phyloP scores from a whole-genome alignment of 2,888 invertebrate genomes.

The Agrilus cyanescens region DNA sequence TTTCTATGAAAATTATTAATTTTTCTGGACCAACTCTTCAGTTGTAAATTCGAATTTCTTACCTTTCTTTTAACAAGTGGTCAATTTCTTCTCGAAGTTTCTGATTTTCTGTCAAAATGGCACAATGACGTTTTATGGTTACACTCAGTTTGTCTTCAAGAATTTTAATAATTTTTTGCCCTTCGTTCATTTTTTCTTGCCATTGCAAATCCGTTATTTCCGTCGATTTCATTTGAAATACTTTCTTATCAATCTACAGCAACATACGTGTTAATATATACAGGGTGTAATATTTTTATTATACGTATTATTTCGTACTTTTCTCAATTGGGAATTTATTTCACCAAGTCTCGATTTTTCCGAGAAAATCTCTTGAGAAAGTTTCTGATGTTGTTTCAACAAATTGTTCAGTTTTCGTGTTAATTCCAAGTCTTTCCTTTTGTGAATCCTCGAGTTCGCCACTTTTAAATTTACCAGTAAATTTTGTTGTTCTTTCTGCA shows the following conservation, averaged over 20 bases:
- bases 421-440: slow-evolving; percentile 41
- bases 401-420: slow-evolving; percentile 42
- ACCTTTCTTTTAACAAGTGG: slow-evolving; percentile 68
- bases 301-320: too few species aligned
- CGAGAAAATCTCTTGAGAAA: slow-evolving; percentile 25
- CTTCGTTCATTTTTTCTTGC: slow-evolving; percentile 39
- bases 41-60: slow-evolving; percentile 11
- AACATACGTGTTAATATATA: not conserved
- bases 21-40: not conserved
- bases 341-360: slow-evolving; percentile 35
- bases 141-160: slow-evolving; percentile 67
- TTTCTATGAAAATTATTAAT: not conserved
- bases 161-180: slow-evolving; percentile 45
- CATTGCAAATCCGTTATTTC: slow-evolving; percentile 37
- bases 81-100: slow-evolving; percentile 68
- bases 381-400: slow-evolving; percentile 43
- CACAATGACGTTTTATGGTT: slow-evolving; percentile 64
- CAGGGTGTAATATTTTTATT: too few species aligned
- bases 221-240: slow-evolving; percentile 31
- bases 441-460: slow-evolving; percentile 44
- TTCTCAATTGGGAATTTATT: slow-evolving; percentile 39
- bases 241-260: slow-evolving; percentile 35
- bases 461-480: slow-evolving; percentile 50
- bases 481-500: slow-evolving; percentile 51
- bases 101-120: slow-evolving; percentile 60